Base-by-base conservation (phyloP, 2,888 invertebrate species). In the Notocelia uddmanniana region DNA sequence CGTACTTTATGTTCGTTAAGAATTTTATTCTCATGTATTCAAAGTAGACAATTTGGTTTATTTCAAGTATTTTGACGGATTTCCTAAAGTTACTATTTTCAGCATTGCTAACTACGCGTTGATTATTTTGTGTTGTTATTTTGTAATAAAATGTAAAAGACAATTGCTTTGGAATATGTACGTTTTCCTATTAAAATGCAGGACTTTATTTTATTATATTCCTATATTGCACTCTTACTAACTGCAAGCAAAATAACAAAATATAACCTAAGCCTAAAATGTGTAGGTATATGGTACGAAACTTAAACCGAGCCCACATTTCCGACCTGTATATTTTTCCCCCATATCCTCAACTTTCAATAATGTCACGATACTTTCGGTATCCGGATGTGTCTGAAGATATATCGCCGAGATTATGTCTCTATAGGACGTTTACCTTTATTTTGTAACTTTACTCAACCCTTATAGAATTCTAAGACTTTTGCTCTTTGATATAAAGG, bases 351-450 rank as follows among this genome's bases (percentile, higher is more conserved):
- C 64, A 59, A 58, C 64, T 71, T 71, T 71, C 71, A 71, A 71
- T 71, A 71, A 71, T 60, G 71, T 67, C 66, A 23, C 71, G 66
- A 71, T 71, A 71, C 66, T 71, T 54, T 50, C 71, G 54, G 71
- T 54, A 60, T 66, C 66, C 71, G 71, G 71, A 60, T 60, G 66
- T 54, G 45, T 66, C 71, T 58, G 66, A 70, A 70, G 70, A 66
- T 70, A 70, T 71, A 71, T 66, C 41, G 31, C 52, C 31, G 66
- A 71, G 71, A 71, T 71, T 59, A 71, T 54, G 57, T 66, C 58
- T 58, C 64, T 66, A 71, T 67, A 66, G 21, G 11, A 67, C 66
- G 66, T 58, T 66, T 66, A 55, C 59, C 54, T 52, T 71, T 70
- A 58, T n/a, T 71, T 71, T 66, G 59, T 34, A 13, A 3, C 19